Percentiles rank a stretch among this genome's conserved stretches.
Evolutionary conservation across 2,113 vertebrate genomes (phyloP).

Genomic region (Xerus inauris): DNA sequence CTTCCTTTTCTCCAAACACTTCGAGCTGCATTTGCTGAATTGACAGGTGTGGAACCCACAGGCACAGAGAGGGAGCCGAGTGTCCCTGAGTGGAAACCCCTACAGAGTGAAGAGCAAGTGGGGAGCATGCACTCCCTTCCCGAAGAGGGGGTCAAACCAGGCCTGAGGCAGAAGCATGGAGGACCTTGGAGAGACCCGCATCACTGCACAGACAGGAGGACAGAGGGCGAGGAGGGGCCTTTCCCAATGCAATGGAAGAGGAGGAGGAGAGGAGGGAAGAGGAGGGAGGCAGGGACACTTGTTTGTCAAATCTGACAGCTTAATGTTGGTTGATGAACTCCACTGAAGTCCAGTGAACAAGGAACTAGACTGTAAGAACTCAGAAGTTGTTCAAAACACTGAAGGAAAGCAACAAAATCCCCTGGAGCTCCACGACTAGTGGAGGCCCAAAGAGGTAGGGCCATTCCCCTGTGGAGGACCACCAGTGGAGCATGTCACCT

Average conservation of each 20-base stretch:
- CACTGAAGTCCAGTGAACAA: neutral
- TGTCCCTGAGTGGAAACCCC: neutral
- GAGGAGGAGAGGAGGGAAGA: rapidly evolving
- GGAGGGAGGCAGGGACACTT: rapidly evolving
- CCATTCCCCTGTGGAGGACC: neutral
- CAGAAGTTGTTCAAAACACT: neutral
- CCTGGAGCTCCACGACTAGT: neutral
- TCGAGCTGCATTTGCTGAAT: neutral
- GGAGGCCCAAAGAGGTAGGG: neutral
- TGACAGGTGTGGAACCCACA: neutral
- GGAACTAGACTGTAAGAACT: neutral
- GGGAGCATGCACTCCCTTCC: neutral
- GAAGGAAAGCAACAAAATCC: neutral
- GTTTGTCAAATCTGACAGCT: neutral
- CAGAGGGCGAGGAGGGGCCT: too few relatives aligned
- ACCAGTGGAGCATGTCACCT: neutral
- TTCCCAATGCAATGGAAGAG: too few relatives aligned
- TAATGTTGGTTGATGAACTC: neutral
- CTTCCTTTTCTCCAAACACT: neutral
- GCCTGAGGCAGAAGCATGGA: neutral
- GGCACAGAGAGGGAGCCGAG: too few relatives aligned
- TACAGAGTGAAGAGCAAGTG: neutral
- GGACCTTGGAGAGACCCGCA: neutral
- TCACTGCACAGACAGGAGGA: too few relatives aligned
- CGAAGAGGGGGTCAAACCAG: neutral